Evolutionary conservation across 1,140 invertebrate species (phyloP).

Genomic region (Ooceraea biroi): DNA sequence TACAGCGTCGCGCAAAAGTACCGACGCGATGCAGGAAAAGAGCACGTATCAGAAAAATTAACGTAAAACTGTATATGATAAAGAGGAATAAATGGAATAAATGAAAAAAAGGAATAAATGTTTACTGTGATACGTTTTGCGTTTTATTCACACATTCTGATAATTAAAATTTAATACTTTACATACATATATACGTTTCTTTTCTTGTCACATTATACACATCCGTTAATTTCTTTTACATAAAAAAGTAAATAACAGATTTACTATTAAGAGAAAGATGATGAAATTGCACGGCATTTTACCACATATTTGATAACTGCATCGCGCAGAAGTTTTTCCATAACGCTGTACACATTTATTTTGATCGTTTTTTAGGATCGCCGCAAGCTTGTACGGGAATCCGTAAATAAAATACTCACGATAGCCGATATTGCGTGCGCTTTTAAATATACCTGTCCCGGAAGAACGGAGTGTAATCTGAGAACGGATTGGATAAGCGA

Average conservation of each 20-base stretch:
- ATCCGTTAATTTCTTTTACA: neutral
- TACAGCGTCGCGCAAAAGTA: neutral
- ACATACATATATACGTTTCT: neutral
- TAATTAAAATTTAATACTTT: neutral
- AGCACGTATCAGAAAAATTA: neutral
- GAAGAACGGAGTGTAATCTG: neutral
- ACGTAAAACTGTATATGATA: neutral
- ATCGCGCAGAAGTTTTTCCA: neutral
- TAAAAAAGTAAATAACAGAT: neutral
- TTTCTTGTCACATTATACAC: neutral
- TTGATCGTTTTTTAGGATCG: neutral
- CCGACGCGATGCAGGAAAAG: neutral
- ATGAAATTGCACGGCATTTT: neutral
- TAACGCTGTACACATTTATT: constrained; percentile 6
- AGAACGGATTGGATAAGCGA: constrained; percentile 8
- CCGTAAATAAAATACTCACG: constrained; percentile 30
- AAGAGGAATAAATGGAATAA: no score
- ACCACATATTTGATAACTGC: neutral
- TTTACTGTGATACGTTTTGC: neutral
- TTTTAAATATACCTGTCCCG: constrained; percentile 18
- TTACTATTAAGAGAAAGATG: neutral
- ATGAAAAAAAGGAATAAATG: neutral
- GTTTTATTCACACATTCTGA: neutral
- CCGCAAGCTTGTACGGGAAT: neutral
- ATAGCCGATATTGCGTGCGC: neutral